phyloP scores from a whole-genome alignment of 2,113 vertebrate species.

The Ciconia maguari region DNA sequence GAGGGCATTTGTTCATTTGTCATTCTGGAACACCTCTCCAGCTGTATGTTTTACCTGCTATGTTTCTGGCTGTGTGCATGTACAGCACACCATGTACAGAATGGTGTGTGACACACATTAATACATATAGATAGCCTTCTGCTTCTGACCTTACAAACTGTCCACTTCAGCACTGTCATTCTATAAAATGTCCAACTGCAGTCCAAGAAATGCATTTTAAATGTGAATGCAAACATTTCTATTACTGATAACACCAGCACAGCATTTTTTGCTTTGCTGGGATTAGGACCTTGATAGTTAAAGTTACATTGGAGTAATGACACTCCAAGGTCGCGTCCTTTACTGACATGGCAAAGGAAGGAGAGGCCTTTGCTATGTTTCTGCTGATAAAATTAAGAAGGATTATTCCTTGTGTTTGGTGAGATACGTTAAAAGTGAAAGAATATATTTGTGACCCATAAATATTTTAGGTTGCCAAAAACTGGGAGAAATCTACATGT shows the following conservation, averaged over 20 bases:
- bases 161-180: slow-evolving; percentile 67
- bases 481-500: neutral
- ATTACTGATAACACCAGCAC: slow-evolving; percentile 63
- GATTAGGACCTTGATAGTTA: slow-evolving; percentile 48
- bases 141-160: slow-evolving; percentile 66
- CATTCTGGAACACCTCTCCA: neutral
- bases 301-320: slow-evolving; percentile 56
- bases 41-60: neutral
- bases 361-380: neutral
- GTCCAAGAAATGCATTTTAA: slow-evolving; percentile 67
- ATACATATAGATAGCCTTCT: slow-evolving; percentile 48
- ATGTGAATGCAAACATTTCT: slow-evolving; percentile 68
- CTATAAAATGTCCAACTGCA: slow-evolving; percentile 49
- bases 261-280: slow-evolving; percentile 62
- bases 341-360: neutral
- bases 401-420: neutral
- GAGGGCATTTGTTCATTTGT: neutral
- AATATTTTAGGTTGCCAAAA: neutral
- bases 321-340: slow-evolving; percentile 43
- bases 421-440: neutral
- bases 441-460: neutral
- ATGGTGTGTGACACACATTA: slow-evolving; percentile 27
- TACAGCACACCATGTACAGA: neutral
- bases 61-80: neutral
- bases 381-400: slow-evolving; percentile 28